Evolutionary conservation across 2,888 invertebrate species (phyloP).

Genomic region (Parascotia fuliginaria): DNA sequence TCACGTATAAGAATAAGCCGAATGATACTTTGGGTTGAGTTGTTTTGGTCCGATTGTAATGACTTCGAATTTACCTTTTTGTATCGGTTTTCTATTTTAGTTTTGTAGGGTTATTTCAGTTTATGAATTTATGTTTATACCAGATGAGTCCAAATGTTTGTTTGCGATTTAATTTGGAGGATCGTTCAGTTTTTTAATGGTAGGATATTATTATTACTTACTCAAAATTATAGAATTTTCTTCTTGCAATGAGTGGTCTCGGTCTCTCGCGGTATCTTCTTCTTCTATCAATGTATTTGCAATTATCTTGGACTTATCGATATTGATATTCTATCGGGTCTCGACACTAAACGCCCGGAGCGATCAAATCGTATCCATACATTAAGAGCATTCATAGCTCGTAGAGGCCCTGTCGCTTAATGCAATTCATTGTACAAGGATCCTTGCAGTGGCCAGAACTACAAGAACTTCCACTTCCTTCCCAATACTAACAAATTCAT

Average conservation of each 20-base stretch:
- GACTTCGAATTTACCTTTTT: constrained; percentile 12
- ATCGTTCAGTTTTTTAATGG: no score
- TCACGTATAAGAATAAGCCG: constrained; percentile 32
- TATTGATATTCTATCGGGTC: constrained; percentile 16
- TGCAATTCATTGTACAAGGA: constrained; percentile 82
- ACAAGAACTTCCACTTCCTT: constrained; percentile 43
- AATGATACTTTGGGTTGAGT: constrained; percentile 36
- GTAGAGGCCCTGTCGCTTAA: constrained; percentile 75
- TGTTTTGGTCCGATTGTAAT: constrained; percentile 30
- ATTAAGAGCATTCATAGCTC: constrained; percentile 77
- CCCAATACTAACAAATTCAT: constrained; percentile 26
- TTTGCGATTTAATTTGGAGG: no score
- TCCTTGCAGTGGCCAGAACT: constrained; percentile 59
- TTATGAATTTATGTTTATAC: no score
- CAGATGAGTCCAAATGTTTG: no score
- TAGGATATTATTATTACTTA: no score
- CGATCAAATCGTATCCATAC: constrained; percentile 79
- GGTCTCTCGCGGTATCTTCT: no score
- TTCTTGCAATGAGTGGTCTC: no score
- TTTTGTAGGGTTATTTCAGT: no score
- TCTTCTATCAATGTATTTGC: neutral
- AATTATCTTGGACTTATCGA: constrained; percentile 15
- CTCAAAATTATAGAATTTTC: no score
- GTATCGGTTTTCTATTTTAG: neutral
- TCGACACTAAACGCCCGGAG: constrained; percentile 64